Conservation (phyloP, 2,113 vertebrate species). For the Xenopus borealis region DNA sequence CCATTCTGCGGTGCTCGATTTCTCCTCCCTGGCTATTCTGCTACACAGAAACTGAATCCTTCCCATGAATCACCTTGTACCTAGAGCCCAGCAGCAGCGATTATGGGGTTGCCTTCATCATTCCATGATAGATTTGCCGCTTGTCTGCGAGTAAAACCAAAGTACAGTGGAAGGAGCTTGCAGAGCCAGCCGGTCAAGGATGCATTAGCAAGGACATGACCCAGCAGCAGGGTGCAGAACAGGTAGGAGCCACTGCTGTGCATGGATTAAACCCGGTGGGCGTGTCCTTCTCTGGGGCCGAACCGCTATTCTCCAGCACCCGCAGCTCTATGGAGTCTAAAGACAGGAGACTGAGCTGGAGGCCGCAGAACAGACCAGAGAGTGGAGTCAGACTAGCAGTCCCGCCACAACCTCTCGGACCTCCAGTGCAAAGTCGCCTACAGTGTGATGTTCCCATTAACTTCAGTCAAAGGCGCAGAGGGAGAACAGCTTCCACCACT, state of each 20-base stretch:
- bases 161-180: no score
- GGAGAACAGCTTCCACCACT: slow-evolving; percentile 80
- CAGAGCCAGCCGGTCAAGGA: slow-evolving; percentile 86
- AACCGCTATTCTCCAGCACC: slow-evolving; percentile 91
- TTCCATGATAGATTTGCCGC: no score
- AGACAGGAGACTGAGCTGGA: slow-evolving; percentile 87
- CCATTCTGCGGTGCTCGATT: no score
- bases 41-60: no score
- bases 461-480: slow-evolving; percentile 87
- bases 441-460: slow-evolving; percentile 81
- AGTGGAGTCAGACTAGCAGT: slow-evolving; percentile 75
- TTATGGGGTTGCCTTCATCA: no score
- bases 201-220: slow-evolving; percentile 87
- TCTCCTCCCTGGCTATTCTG: no score
- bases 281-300: slow-evolving; percentile 86
- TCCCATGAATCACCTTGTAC: no score
- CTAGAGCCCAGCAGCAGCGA: no score
- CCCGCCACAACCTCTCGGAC: slow-evolving; percentile 63
- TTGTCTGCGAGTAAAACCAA: no score
- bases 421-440: slow-evolving; percentile 78
- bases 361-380: slow-evolving; percentile 86
- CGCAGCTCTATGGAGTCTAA: slow-evolving; percentile 90
- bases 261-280: slow-evolving; percentile 85
- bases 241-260: no score
- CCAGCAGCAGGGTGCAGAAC: slow-evolving; percentile 88